Base-by-base conservation (phyloP, 2,888 invertebrate genomes). In the Selenia dentaria region DNA sequence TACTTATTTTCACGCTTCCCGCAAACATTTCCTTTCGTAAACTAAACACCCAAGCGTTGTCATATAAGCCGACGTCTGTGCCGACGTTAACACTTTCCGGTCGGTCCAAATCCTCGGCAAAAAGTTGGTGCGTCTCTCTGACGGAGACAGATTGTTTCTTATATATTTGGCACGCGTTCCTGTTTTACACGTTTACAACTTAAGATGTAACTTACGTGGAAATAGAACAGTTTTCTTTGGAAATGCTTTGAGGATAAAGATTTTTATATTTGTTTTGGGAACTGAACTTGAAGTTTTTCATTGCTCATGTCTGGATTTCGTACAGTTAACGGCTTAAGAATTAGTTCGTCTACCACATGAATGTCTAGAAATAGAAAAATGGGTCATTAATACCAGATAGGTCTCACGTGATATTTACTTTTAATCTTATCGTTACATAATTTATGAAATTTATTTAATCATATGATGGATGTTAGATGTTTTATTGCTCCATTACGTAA, bases 81-180 rank as follows among this genome's bases (percentile, higher is more conserved):
- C 54, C 51, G 43, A 36, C 44, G 51, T 36, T 49, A 47, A 51
- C 51, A 40, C 45, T 48, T 53, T 39, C 45, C 49, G 41, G 43
- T 42, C 45, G 39, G 25, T 49, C 46, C 27, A 45, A 58, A 55
- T 51, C 51, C 58, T 20, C 16, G 29, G 42, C 56, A 65, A 62
- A 65, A 62, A 63, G 57, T 59, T 57, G 36, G 36, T 39, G 25
- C 31, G 34, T 37, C 25, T 41, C 42, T n/a, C 8, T 40, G 64
- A 65, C 57, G 56, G 49, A 56, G 64, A 65, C 59, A 63, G 62
- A 65, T 63, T 62, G 62, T 47, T 53, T 47, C 33, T 48, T 45
- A 57, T n/a, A n/a, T 62, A 62, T 59, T 62, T 55, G 49, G 54
- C 35, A 43, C 50, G 29, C 52, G 52, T 47, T 20, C 38, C 32